Percentiles rank a stretch among this genome's conserved stretches.
These are phyloP conservation scores for Macaria liturata DNA, from an alignment of 2,888 invertebrate species.

Conservation along the genomic window DNA sequence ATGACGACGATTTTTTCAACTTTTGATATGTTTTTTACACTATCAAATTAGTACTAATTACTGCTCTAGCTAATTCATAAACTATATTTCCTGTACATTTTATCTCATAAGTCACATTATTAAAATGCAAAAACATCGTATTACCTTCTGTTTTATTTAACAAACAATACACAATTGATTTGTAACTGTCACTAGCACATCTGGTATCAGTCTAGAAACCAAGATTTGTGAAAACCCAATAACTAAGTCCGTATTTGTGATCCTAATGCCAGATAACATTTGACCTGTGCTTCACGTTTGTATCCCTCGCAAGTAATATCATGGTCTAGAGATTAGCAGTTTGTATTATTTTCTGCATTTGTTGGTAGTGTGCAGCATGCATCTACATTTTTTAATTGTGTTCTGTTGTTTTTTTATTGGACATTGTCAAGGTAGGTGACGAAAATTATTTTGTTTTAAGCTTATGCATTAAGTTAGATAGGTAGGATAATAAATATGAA, in stretches of 20 bases:
- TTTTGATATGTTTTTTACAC: constrained; percentile 45
- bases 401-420: constrained; percentile 10
- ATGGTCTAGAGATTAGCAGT: neutral
- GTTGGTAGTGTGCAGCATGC: constrained; percentile 11
- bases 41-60: no score
- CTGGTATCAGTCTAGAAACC: no score
- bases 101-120: no score
- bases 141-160: no score
- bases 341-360: neutral
- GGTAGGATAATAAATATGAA: no score
- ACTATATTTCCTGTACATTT: no score
- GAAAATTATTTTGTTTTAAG: no score
- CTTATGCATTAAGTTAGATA: no score
- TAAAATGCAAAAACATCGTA: no score
- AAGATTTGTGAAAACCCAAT: neutral
- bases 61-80: no score
- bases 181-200: no score
- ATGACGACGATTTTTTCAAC: constrained; percentile 77
- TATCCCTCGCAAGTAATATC: neutral
- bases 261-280: constrained; percentile 3
- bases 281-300: constrained; percentile 2
- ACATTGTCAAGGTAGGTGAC: constrained; percentile 24
- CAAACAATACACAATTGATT: no score
- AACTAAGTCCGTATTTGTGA: neutral
- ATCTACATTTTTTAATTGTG: constrained; percentile 2